Evolutionary conservation across 2,797 vertebrate species (phyloP), one percentile per base, ranked within the genome.

Genomic region (Thripadectes ignobilis): DNA sequence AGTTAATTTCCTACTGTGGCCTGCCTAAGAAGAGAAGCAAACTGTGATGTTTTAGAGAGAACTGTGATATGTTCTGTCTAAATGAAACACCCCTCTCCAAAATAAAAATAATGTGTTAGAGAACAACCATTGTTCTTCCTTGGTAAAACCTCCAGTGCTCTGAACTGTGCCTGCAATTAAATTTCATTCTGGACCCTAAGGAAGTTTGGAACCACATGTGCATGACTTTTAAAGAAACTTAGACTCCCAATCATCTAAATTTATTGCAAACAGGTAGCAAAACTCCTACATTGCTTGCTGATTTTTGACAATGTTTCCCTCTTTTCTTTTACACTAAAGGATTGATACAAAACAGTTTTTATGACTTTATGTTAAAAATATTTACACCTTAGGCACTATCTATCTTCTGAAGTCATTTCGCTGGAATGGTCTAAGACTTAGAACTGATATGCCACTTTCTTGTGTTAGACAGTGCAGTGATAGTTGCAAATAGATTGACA

Each of bases 401-500:
- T 46, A 14, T 15, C 30, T 58, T 77, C 43, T 68, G 23, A 58
- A 27, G 32, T 13, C 5, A 18, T 80, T 77, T 83, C 48, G 69
- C 32, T 83, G 52, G 15, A 88, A 86, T 29, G 12, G 7, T 63
- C 54, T 80, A 3, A 48, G 75, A 65, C 36, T 83, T 85, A 39
- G 63, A 66, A 80, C 12, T 38, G 41, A 63, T 36, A 86, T 13
- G 39, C 21, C 10, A 29, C 36, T 83, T 87, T 65, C 16, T 74
- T 66, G 67, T 52, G 22, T 63, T 72, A 85, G 22, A 49, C 39
- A 72, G 15, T 52, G 34, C 59, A 88, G 26, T 12, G 27, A 66
- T 11, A 81, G 51, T 7, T 66, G 59, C 34, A 90, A 93, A 81
- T 84, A 93, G 84, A 86, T 29, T 73, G 69, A 59, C 63, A 90